A percentile compares a stretch with the other conserved stretches of the same genome.
phyloP scores from a whole-genome alignment of 1,140 invertebrate species.

The Sycophila sp. region DNA sequence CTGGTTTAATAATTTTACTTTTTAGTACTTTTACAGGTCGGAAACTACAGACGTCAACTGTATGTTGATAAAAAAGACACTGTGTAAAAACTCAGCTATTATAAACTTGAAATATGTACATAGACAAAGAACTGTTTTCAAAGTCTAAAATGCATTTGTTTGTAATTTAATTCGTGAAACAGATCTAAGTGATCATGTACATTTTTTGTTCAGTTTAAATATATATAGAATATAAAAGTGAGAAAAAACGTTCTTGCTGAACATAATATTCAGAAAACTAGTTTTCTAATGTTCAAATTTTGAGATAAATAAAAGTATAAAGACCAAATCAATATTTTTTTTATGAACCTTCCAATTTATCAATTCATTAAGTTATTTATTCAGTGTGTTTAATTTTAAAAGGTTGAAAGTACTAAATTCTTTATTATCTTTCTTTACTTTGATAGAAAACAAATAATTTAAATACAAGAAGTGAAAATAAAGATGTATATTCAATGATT shows the following conservation, averaged over 20 bases:
- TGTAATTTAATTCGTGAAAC: conserved; percentile 17
- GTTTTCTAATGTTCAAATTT: conserved; percentile 1
- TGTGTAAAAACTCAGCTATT: background rate
- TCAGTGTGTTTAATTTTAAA: too few relatives aligned
- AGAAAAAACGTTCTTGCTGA: background rate
- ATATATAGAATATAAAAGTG: background rate
- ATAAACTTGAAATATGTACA: conserved; percentile 1
- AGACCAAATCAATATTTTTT: background rate
- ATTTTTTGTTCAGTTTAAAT: background rate
- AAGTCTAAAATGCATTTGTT: conserved; percentile 6
- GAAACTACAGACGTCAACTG: conserved; percentile 28
- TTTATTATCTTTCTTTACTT: too few relatives aligned
- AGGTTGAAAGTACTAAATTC: too few relatives aligned
- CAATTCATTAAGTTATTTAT: conserved; percentile 3
- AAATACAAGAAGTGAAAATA: too few relatives aligned
- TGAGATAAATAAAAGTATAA: conserved; percentile 9
- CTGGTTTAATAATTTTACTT: conserved; percentile 15
- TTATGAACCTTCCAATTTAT: background rate
- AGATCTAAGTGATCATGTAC: background rate
- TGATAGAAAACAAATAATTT: too few relatives aligned
- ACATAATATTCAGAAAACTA: background rate
- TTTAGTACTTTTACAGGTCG: conserved; percentile 43
- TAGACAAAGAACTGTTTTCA: background rate
- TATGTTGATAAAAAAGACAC: conserved; percentile 4
- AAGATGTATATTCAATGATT: too few relatives aligned